A percentile compares a stretch with the other conserved stretches of the same genome.
phyloP scores from a whole-genome alignment of 2,113 vertebrate genomes.

The Lagopus leucura region DNA sequence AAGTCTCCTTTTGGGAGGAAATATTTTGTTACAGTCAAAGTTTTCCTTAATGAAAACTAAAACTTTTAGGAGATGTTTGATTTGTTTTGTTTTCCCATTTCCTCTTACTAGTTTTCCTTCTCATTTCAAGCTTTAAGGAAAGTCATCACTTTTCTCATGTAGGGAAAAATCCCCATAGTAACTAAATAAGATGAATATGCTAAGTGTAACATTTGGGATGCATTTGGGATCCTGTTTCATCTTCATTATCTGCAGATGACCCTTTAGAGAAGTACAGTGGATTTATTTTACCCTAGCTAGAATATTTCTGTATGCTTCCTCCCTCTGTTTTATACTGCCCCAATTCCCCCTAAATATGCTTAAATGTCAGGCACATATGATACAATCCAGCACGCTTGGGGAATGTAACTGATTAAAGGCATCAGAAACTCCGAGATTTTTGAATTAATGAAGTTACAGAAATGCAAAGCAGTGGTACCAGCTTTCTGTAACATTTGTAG shows the following conservation, averaged over 20 bases:
- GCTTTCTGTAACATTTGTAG: neutral
- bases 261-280: neutral
- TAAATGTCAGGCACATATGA: neutral
- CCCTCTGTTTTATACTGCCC: neutral
- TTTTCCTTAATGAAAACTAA: neutral
- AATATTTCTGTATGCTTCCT: neutral
- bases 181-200: neutral
- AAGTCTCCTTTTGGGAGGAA: neutral
- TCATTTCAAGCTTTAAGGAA: neutral
- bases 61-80: neutral
- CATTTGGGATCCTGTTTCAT: neutral
- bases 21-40: neutral
- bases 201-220: neutral
- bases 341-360: neutral
- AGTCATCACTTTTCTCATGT: neutral
- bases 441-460: neutral
- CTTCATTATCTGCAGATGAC: neutral
- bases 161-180: neutral
- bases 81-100: rapidly evolving
- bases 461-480: neutral
- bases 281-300: neutral
- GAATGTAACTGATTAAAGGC: neutral
- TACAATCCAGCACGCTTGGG: neutral
- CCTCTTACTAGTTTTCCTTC: neutral
- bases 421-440: neutral